Conservation (phyloP, 2,113 vertebrate species). For the Trematomus loennbergii region DNA sequence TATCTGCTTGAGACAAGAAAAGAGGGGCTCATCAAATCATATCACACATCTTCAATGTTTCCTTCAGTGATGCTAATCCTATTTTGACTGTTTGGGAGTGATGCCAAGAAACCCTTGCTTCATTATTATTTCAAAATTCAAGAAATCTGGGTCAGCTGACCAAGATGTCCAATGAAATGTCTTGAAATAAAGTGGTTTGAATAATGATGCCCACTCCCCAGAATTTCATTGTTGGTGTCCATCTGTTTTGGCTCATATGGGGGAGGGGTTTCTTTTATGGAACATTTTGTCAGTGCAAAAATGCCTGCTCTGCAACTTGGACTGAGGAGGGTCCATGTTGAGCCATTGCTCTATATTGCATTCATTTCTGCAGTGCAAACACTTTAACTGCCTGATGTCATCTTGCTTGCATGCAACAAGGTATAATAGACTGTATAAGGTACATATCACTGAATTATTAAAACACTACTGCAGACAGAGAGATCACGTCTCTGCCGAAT, state of each 20-base stretch:
- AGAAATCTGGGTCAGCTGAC: constrained; percentile 60
- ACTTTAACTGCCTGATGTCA: neutral
- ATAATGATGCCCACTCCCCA: constrained; percentile 48
- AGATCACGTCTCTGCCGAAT: neutral
- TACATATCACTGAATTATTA: neutral
- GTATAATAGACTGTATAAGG: too few relatives aligned
- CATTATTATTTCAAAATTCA: constrained; percentile 39
- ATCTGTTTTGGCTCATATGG: constrained; percentile 63
- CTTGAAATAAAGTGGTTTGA: constrained; percentile 27
- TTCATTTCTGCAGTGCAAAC: neutral
- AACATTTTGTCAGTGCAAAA: constrained; percentile 21
- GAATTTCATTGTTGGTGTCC: constrained; percentile 68
- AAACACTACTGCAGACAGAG: neutral
- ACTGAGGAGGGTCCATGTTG: neutral
- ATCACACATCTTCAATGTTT: neutral
- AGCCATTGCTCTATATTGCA: neutral
- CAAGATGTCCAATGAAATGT: constrained; percentile 48
- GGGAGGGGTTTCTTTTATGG: constrained; percentile 57
- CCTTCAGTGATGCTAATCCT: neutral
- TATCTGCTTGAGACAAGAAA: constrained; percentile 14
- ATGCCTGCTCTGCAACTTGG: neutral
- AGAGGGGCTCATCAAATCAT: neutral
- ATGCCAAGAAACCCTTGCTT: constrained; percentile 1
- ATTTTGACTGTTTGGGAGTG: constrained; percentile 13
- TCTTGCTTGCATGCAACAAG: neutral